A percentile compares a stretch with the other conserved stretches of the same genome.
Evolutionary conservation across 2,888 invertebrate genomes (phyloP).

Genomic region (Oscheius sp.): DNA sequence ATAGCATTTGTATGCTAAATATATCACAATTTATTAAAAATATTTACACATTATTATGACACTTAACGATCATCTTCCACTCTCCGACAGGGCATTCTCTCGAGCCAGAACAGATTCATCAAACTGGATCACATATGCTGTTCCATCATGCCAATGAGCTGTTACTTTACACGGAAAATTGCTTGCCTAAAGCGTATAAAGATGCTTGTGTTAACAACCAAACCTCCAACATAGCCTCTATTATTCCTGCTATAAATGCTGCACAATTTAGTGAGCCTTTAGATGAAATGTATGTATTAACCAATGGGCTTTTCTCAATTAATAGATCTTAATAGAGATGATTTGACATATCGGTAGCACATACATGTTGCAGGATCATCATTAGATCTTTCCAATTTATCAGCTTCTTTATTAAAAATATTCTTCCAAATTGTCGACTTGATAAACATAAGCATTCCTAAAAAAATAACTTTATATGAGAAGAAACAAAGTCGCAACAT

Average conservation of each 20-base stretch:
- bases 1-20: too few relatives aligned
- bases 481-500: slow-evolving; percentile 73
- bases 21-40: slow-evolving; percentile 9
- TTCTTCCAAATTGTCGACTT: slow-evolving; percentile 96
- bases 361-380: slow-evolving; percentile 92
- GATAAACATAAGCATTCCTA: slow-evolving; percentile 87
- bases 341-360: not conserved
- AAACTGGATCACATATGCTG: slow-evolving; percentile 90
- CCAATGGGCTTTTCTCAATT: slow-evolving; percentile 96
- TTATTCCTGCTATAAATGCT: slow-evolving; percentile 96
- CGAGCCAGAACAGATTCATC: slow-evolving; percentile 71
- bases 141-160: slow-evolving; percentile 97
- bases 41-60: slow-evolving; percentile 1
- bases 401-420: slow-evolving; percentile 96
- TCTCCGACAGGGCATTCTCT: slow-evolving; percentile 56
- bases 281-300: slow-evolving; percentile 95
- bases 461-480: too few relatives aligned
- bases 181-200: slow-evolving; percentile 78
- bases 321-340: slow-evolving; percentile 81
- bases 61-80: slow-evolving; percentile 40
- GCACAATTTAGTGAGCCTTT: slow-evolving; percentile 96
- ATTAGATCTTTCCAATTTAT: slow-evolving; percentile 96
- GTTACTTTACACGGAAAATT: slow-evolving; percentile 89
- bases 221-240: slow-evolving; percentile 86
- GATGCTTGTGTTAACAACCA: not conserved